A percentile compares a stretch with the other conserved stretches of the same genome.
Evolutionary conservation across 2,113 vertebrate species (phyloP).

Genomic region (Ariopsis seemanni): DNA sequence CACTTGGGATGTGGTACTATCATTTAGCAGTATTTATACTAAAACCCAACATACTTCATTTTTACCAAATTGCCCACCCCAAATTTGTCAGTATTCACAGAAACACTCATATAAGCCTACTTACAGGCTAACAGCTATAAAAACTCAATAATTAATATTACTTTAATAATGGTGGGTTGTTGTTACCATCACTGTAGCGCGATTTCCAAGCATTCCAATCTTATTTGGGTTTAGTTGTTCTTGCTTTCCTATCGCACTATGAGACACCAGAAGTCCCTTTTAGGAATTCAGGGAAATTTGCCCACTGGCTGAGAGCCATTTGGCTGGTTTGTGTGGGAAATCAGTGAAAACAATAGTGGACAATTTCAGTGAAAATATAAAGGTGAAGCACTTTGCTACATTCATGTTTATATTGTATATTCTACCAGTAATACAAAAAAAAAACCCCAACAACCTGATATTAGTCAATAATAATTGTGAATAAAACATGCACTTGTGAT

Average conservation of each 20-base stretch:
- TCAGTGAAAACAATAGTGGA: constrained; percentile 1
- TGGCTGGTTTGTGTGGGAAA: constrained; percentile 15
- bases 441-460: neutral
- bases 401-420: neutral
- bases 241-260: neutral
- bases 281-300: neutral
- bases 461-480: neutral
- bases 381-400: neutral
- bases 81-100: too few relatives aligned
- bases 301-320: constrained; percentile 1
- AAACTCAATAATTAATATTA: neutral
- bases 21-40: too few relatives aligned
- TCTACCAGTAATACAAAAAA: neutral
- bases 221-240: neutral
- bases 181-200: neutral
- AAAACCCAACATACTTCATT: too few relatives aligned
- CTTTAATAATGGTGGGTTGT: neutral
- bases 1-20: too few relatives aligned
- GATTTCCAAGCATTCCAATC: neutral
- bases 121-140: neutral
- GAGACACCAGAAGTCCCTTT: neutral
- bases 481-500: neutral
- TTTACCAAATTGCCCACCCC: too few relatives aligned
- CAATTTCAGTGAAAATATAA: neutral
- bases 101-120: too few relatives aligned